These are phyloP conservation scores for Synanthedon vespiformis DNA, from an alignment of 2,888 invertebrate species.

Conservation along the genomic window DNA sequence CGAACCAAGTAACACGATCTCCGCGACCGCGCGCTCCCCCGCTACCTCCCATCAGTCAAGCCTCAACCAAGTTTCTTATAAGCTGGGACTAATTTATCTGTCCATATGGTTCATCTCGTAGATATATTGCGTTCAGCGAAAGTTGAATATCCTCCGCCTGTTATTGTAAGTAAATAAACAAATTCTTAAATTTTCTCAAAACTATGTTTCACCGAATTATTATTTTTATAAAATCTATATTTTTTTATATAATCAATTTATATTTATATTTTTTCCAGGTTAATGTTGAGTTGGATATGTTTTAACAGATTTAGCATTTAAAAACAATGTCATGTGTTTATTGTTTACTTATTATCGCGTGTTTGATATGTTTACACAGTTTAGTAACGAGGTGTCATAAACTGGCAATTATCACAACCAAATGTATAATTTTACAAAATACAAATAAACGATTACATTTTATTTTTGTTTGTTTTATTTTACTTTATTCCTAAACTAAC, in stretches of 20 bases:
- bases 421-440: no score
- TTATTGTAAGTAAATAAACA: constrained; percentile 77
- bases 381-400: not conserved
- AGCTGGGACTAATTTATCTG: constrained; percentile 59
- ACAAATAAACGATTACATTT: no score
- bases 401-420: no score
- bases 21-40: constrained; percentile 34
- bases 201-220: constrained; percentile 4
- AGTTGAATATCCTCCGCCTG: constrained; percentile 79
- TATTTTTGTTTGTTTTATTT: no score
- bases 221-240: constrained; percentile 12
- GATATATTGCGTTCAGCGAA: constrained; percentile 83
- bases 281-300: constrained; percentile 1
- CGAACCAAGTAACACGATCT: constrained; percentile 36
- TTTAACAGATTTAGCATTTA: not conserved
- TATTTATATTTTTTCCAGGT: constrained; percentile 4
- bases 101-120: constrained; percentile 87
- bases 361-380: not conserved
- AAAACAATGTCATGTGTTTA: constrained; percentile 1
- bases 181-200: constrained; percentile 1
- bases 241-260: constrained; percentile 16
- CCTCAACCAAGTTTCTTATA: constrained; percentile 31
- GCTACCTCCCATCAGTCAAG: constrained; percentile 30
- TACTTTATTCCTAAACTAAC: no score
- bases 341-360: constrained; percentile 1